These are phyloP conservation scores for Pelecanoides urinatrix DNA, from an alignment of 2,113 vertebrate species.

Conservation along the genomic window DNA sequence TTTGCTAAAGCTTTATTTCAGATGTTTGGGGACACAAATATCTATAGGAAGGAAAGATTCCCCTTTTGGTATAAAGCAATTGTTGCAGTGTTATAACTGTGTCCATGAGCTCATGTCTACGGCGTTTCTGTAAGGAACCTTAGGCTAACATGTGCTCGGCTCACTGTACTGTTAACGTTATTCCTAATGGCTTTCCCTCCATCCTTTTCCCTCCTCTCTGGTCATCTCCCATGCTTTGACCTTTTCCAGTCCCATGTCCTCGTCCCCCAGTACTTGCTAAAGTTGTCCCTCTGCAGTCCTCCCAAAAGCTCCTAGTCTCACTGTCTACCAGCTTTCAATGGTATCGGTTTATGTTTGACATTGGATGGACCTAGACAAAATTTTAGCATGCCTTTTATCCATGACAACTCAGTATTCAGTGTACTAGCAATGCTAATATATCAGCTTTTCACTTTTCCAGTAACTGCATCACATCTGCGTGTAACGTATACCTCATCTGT, in stretches of 20 bases:
- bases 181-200: not conserved
- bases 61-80: not conserved
- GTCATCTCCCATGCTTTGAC: not conserved
- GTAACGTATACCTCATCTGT: not conserved
- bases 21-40: not conserved
- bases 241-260: not conserved
- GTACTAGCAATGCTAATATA: not conserved
- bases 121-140: not conserved
- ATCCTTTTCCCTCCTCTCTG: not conserved
- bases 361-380: not conserved
- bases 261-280: not conserved
- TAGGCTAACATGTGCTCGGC: not conserved
- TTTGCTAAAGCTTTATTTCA: not conserved
- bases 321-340: not conserved
- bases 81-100: not conserved
- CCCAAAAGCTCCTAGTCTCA: not conserved
- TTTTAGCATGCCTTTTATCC: not conserved
- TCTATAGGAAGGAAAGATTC: not conserved
- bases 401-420: not conserved
- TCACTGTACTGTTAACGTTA: not conserved
- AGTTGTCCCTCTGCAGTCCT: not conserved
- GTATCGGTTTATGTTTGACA: not conserved
- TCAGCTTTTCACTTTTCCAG: conserved; percentile 1
- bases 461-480: not conserved
- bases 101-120: not conserved